Evolutionary conservation across 2,888 invertebrate genomes (phyloP).

Genomic region (Deilephila porcellus): DNA sequence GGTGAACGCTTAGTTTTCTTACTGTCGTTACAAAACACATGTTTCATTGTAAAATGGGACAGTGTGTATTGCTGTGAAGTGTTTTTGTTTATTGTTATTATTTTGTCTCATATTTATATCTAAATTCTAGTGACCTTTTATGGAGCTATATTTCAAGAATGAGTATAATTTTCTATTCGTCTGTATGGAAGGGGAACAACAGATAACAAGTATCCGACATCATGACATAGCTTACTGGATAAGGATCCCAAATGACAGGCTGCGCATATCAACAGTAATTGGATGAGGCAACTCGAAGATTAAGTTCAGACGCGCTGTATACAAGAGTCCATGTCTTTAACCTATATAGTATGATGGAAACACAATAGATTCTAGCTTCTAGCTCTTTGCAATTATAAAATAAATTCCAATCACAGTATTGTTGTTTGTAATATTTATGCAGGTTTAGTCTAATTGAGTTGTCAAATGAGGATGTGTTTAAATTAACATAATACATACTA

Average conservation of each 20-base stretch:
- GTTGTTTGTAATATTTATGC: too few relatives aligned
- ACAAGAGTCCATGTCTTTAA: background rate
- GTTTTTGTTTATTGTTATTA: too few relatives aligned
- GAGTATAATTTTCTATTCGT: background rate
- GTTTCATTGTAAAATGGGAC: too few relatives aligned
- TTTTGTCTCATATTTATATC: background rate
- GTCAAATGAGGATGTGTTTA: too few relatives aligned
- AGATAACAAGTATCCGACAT: background rate
- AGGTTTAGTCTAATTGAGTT: too few relatives aligned
- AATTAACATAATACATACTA: too few relatives aligned
- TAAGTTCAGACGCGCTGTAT: slow-evolving; percentile 5
- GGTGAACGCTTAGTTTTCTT: too few relatives aligned
- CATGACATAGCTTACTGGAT: slow-evolving; percentile 14
- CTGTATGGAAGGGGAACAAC: background rate
- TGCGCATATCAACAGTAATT: slow-evolving; percentile 24
- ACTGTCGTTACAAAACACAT: too few relatives aligned
- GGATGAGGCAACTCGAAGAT: slow-evolving; percentile 20
- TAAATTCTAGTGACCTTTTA: background rate
- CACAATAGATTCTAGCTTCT: too few relatives aligned
- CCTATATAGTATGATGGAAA: background rate
- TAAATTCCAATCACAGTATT: too few relatives aligned
- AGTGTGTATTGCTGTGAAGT: too few relatives aligned
- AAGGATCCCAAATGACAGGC: slow-evolving; percentile 13
- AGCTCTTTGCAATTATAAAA: too few relatives aligned
- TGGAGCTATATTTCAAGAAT: background rate